phyloP scores from a whole-genome alignment of 2,113 vertebrate genomes.

The Abramis brama region DNA sequence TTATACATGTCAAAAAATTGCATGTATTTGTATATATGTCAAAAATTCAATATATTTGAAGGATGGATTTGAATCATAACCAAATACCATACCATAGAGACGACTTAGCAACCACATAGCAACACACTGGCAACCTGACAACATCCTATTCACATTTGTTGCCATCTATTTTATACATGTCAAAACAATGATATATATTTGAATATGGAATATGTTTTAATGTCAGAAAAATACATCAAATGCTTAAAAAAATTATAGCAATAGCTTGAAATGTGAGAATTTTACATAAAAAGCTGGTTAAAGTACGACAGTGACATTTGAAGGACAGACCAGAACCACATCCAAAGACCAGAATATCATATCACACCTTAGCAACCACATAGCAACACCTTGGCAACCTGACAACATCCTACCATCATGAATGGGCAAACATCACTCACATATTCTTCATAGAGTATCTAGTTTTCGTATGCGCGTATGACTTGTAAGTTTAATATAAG shows the following conservation, averaged over 20 bases:
- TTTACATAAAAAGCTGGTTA: too few species aligned
- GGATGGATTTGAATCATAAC: not conserved
- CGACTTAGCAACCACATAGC: not conserved
- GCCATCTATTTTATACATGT: too few species aligned
- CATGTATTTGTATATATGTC: too few species aligned
- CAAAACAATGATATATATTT: too few species aligned
- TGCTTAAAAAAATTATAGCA: too few species aligned
- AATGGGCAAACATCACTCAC: not conserved
- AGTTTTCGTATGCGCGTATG: too few species aligned
- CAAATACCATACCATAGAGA: not conserved
- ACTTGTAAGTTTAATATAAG: not conserved
- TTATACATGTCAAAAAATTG: too few species aligned
- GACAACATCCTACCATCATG: not conserved
- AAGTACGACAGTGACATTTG: not conserved
- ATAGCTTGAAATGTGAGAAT: not conserved
- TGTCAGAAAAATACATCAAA: not conserved
- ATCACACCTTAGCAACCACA: not conserved
- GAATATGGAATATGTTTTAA: too few species aligned
- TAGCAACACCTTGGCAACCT: not conserved
- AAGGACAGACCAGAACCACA: not conserved
- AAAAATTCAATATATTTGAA: too few species aligned
- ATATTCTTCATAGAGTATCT: not conserved
- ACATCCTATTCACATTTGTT: not conserved
- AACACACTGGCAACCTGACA: not conserved
- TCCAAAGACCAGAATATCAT: not conserved